Conservation (phyloP, 2,888 invertebrate genomes). For the Unio pictorum region DNA sequence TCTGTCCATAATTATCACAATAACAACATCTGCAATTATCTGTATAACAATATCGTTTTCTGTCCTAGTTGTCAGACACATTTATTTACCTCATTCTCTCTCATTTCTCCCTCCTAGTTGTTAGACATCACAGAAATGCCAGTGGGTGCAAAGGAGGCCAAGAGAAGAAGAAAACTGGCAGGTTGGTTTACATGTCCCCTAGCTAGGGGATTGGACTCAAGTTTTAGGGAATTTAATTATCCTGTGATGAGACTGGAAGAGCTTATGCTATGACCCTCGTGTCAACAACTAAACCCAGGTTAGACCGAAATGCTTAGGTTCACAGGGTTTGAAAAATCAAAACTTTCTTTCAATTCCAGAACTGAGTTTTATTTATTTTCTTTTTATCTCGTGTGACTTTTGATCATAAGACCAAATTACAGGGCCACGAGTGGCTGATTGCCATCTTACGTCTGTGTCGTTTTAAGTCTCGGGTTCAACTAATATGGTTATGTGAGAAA, state of each 20-base stretch:
- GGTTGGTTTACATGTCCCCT: constrained; percentile 72
- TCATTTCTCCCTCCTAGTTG: constrained; percentile 71
- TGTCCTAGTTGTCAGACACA: neutral
- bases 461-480: too few species aligned
- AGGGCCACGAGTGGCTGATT: too few species aligned
- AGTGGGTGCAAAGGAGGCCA: constrained; percentile 83
- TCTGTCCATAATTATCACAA: too few species aligned
- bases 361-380: too few species aligned
- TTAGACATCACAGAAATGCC: constrained; percentile 95
- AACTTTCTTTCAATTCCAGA: too few species aligned
- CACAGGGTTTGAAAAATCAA: too few species aligned
- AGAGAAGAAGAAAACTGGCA: constrained; percentile 83
- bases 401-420: too few species aligned
- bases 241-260: neutral
- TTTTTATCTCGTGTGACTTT: too few species aligned
- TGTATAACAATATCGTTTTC: neutral
- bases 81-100: constrained; percentile 10
- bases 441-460: too few species aligned
- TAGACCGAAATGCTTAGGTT: neutral
- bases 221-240: neutral
- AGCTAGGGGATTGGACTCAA: constrained; percentile 4
- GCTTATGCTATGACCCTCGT: neutral
- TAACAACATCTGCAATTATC: too few species aligned
- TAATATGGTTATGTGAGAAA: too few species aligned
- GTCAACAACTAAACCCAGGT: neutral